Conservation (phyloP, 2,797 vertebrate species). For the Heteromormyrus szaboi region DNA sequence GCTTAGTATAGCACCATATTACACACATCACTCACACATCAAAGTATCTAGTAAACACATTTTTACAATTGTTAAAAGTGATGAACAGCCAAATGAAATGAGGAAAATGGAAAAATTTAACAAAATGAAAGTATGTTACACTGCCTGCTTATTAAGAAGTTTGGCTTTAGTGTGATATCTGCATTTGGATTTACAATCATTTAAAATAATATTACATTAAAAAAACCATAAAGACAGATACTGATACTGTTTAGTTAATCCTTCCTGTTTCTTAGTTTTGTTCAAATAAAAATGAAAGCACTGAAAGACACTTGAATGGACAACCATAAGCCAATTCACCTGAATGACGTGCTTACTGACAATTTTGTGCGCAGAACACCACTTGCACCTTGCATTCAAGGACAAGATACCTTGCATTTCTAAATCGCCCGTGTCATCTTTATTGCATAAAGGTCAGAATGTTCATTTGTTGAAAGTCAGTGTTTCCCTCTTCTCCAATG, state of each 20-base stretch:
- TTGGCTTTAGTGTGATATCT: neutral
- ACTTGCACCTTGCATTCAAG: slow-evolving; percentile 67
- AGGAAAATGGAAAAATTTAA: neutral
- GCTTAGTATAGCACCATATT: neutral
- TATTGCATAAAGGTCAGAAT: slow-evolving; percentile 83
- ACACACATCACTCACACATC: neutral
- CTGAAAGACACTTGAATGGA: neutral
- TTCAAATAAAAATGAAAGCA: neutral
- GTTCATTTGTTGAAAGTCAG: slow-evolving; percentile 83
- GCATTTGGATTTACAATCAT: neutral
- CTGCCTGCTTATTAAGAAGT: neutral
- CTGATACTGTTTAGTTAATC: neutral
- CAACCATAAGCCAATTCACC: neutral
- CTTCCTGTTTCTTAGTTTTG: neutral
- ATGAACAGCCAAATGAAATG: neutral
- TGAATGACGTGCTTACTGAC: slow-evolving; percentile 44
- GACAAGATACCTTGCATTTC: slow-evolving; percentile 86
- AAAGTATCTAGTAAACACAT: neutral
- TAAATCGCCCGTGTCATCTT: slow-evolving; percentile 84
- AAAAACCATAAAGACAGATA: neutral
- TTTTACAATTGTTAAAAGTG: neutral
- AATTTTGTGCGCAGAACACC: slow-evolving; percentile 44
- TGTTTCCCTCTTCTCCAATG: slow-evolving; percentile 66
- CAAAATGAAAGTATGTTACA: neutral
- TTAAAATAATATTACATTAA: neutral